Evolutionary conservation across 2,113 vertebrate genomes (phyloP).

Genomic region (Xyrauchen texanus): DNA sequence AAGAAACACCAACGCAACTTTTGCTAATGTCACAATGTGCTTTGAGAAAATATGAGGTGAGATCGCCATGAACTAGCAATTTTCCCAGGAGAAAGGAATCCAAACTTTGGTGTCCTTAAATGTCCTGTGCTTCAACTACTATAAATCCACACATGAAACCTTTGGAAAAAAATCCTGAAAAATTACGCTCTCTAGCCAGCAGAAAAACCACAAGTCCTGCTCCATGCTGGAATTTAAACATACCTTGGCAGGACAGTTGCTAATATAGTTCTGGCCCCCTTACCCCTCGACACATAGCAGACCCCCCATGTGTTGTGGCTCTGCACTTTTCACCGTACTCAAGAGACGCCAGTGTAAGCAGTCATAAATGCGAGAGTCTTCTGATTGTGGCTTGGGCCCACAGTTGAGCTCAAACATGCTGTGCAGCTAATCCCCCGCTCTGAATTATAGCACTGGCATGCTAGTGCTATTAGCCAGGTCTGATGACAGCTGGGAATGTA

Average conservation of each 20-base stretch:
- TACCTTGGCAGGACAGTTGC: conserved; percentile 31
- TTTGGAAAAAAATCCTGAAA: conserved; percentile 17
- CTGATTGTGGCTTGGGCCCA: background rate
- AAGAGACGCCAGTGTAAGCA: conserved; percentile 29
- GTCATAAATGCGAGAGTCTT: conserved; percentile 6
- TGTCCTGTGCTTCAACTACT: background rate
- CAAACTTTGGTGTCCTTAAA: conserved; percentile 18
- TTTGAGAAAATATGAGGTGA: background rate
- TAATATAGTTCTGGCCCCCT: background rate
- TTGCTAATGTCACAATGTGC: background rate
- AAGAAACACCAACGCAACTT: background rate
- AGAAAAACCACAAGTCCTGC: conserved; percentile 5
- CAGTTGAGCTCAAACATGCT: conserved; percentile 17
- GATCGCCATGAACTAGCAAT: background rate
- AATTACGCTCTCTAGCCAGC: background rate
- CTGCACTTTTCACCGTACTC: background rate
- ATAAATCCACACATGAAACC: conserved; percentile 16
- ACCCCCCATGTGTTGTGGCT: conserved; percentile 4
- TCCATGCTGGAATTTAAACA: conserved; percentile 29
- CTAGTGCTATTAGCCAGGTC: conserved; percentile 22
- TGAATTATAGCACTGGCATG: conserved; percentile 28
- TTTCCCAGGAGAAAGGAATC: conserved; percentile 10
- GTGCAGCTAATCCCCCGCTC: conserved; percentile 13
- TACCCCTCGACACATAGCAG: background rate
- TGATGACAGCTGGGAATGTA: conserved; percentile 45